phyloP scores from a whole-genome alignment of 2,113 vertebrate species.

The Myotis lucifugus region DNA sequence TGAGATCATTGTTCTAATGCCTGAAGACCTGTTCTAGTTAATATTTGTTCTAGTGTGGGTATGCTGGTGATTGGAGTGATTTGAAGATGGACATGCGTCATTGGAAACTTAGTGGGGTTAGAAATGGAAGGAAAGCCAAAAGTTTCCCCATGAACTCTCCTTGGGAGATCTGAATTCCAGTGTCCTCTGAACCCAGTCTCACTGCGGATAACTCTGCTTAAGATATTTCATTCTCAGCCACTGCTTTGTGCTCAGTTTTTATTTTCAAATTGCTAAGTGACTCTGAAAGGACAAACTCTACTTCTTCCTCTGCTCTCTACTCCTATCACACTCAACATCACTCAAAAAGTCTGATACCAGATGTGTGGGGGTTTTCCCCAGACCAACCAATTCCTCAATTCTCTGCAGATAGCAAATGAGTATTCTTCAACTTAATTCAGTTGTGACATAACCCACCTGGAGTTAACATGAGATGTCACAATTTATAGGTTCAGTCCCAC shows the following conservation, averaged over 20 bases:
- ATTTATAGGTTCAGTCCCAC: not conserved
- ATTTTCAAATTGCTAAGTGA: not conserved
- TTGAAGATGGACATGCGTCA: not conserved
- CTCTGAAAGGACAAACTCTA: not conserved
- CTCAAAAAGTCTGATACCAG: not conserved
- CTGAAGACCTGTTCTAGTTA: not conserved
- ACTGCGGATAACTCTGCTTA: not conserved
- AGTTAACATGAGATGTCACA: not conserved
- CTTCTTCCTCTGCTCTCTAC: not conserved
- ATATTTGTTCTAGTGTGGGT: not conserved
- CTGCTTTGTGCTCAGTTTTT: not conserved
- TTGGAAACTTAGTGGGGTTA: not conserved
- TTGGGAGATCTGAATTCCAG: not conserved
- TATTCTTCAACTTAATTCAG: not conserved
- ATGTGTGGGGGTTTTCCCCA: not conserved
- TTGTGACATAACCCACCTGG: not conserved
- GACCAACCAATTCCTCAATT: not conserved
- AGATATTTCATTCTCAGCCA: not conserved
- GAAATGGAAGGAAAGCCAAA: not conserved
- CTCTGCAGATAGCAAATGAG: not conserved
- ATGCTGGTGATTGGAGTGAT: not conserved
- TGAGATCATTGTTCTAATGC: not conserved
- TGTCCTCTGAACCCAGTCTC: not conserved
- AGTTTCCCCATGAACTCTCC: not conserved
- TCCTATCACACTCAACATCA: not conserved